Evolutionary conservation across 1,140 invertebrate species (phyloP).

Genomic region (Drosophila persimilis): DNA sequence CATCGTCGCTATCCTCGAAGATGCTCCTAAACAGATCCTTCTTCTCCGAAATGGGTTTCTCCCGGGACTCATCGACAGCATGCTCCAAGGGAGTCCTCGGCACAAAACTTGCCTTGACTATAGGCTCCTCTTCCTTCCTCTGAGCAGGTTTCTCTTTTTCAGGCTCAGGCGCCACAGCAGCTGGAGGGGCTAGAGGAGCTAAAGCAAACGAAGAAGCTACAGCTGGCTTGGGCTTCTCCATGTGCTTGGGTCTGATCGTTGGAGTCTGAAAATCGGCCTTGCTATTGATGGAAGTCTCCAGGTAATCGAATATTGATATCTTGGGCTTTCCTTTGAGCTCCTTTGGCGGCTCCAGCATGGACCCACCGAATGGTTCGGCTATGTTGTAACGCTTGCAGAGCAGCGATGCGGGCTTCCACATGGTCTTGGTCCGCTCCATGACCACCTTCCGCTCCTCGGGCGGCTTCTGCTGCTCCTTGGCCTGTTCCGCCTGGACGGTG

Average conservation of each 20-base stretch:
- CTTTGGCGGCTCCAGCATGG: conserved; percentile 78
- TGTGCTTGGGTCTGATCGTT: conserved; percentile 70
- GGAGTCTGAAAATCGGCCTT: conserved; percentile 84
- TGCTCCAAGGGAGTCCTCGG: conserved; percentile 68
- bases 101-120: conserved; percentile 47
- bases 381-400: conserved; percentile 98
- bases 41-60: conserved; percentile 84
- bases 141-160: neutral
- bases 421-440: conserved; percentile 84
- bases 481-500: conserved; percentile 38
- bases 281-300: conserved; percentile 86
- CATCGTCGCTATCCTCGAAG: conserved; percentile 85
- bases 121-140: conserved; percentile 1
- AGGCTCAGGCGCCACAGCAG: neutral
- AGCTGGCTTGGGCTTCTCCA: conserved; percentile 51
- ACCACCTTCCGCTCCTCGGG: conserved; percentile 46
- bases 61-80: conserved; percentile 77
- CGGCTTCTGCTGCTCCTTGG: conserved; percentile 15
- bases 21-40: conserved; percentile 86
- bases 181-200: neutral
- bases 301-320: conserved; percentile 90
- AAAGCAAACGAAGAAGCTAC: neutral
- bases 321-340: conserved; percentile 85
- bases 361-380: conserved; percentile 89
- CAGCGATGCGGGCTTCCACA: conserved; percentile 94